Conservation (phyloP, 2,797 vertebrate species). For the Coregonus ussuriensis region DNA sequence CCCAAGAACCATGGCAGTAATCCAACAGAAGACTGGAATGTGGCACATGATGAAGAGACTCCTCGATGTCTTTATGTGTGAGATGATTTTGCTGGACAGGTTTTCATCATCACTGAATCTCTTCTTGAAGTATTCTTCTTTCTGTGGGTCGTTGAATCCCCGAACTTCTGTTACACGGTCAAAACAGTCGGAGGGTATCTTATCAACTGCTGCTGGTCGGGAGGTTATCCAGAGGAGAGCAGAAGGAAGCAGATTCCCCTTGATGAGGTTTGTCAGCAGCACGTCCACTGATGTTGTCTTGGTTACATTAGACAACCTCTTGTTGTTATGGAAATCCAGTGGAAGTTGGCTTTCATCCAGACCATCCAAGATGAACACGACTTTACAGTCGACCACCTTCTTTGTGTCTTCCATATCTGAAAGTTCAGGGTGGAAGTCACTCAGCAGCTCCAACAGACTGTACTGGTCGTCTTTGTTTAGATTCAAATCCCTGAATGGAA, state of each 20-base stretch:
- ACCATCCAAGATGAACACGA: not conserved
- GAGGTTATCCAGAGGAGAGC: not conserved
- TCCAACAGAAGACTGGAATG: too few relatives aligned
- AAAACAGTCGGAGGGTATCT: not conserved
- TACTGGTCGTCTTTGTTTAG: not conserved
- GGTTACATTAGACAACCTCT: too few relatives aligned
- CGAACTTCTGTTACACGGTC: not conserved
- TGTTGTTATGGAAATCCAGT: too few relatives aligned
- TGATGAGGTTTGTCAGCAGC: slow-evolving; percentile 10
- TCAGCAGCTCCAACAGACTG: not conserved
- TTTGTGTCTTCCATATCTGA: not conserved
- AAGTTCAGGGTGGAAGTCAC: slow-evolving; percentile 3
- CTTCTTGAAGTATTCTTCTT: too few relatives aligned
- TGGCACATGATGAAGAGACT: too few relatives aligned
- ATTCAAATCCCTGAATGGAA: not conserved
- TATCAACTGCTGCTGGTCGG: too few relatives aligned
- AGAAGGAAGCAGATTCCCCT: not conserved
- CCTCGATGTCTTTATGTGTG: too few relatives aligned
- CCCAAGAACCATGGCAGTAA: slow-evolving; percentile 16
- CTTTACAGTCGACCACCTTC: not conserved
- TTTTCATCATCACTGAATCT: too few relatives aligned
- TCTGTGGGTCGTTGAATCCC: not conserved
- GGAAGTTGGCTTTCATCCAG: too few relatives aligned
- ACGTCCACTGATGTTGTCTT: not conserved
- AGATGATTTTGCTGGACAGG: too few relatives aligned